Percentiles rank a stretch among this genome's conserved stretches.
These are phyloP conservation scores for Theodoxus fluviatilis DNA, from an alignment of 2,888 invertebrate genomes.

Conservation along the genomic window DNA sequence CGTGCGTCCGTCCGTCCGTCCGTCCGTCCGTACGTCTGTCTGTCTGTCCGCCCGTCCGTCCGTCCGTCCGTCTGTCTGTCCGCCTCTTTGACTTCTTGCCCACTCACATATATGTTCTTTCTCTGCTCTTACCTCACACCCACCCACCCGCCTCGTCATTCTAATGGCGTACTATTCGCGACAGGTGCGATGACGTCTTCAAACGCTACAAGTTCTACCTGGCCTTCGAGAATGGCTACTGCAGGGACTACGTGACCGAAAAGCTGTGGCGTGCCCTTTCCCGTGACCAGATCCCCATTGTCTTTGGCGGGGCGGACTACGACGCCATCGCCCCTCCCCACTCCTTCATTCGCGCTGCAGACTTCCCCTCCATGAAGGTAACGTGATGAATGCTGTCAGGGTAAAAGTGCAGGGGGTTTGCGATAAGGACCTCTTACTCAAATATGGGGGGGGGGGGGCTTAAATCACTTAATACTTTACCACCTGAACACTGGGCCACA, in stretches of 20 bases:
- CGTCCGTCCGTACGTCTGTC: background rate
- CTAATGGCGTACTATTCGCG: too few relatives aligned
- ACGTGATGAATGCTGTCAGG: too few relatives aligned
- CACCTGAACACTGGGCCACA: too few relatives aligned
- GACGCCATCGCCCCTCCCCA: constrained; percentile 23
- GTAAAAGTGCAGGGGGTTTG: too few relatives aligned
- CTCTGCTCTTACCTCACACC: background rate
- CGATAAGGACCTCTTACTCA: too few relatives aligned
- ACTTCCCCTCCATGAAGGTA: constrained; percentile 23
- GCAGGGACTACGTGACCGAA: constrained; percentile 36
- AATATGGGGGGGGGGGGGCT: too few relatives aligned
- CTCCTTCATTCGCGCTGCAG: constrained; percentile 28
- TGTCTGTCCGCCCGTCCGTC: background rate
- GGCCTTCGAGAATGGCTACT: constrained; percentile 36
- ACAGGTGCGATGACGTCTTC: too few relatives aligned
- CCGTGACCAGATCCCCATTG: constrained; percentile 34
- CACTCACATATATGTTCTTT: background rate
- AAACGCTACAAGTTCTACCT: constrained; percentile 34
- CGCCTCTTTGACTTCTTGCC: background rate
- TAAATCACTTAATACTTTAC: too few relatives aligned
- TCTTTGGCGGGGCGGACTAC: constrained; percentile 33
- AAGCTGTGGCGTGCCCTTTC: constrained; percentile 31
- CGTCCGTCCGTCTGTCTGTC: background rate
- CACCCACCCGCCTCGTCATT: too few relatives aligned
- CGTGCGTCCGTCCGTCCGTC: background rate